A percentile compares a stretch with the other conserved stretches of the same genome.
phyloP scores from a whole-genome alignment of 2,797 vertebrate genomes.

The Channallabes apus region DNA sequence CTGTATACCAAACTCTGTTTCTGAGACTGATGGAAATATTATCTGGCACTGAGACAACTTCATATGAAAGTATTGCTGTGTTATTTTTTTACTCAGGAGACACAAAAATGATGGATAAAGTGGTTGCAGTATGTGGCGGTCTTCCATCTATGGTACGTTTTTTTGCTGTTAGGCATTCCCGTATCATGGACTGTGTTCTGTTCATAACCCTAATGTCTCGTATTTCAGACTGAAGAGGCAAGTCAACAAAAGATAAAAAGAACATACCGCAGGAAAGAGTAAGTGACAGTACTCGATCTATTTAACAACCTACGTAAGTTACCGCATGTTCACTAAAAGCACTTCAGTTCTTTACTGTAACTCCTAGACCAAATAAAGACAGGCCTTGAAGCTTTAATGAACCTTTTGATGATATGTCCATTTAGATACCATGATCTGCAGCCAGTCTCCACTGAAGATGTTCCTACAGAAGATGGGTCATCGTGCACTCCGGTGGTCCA shows the following conservation, averaged over 20 bases:
- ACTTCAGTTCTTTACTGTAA: neutral
- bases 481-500: conserved; percentile 59
- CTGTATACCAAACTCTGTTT: neutral
- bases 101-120: conserved; percentile 4
- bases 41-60: neutral
- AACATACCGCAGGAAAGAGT: conserved; percentile 69
- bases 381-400: neutral
- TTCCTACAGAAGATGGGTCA: conserved; percentile 52
- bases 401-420: neutral
- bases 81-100: conserved; percentile 15
- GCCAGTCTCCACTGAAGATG: conserved; percentile 60
- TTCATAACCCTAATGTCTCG: conserved; percentile 45
- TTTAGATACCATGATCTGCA: conserved; percentile 71
- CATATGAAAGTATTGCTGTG: neutral
- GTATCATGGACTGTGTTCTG: neutral
- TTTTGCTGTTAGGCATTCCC: neutral
- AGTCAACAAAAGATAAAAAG: conserved; percentile 67
- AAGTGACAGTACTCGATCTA: conserved; percentile 28
- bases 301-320: neutral
- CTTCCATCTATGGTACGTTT: conserved; percentile 8
- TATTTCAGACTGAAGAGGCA: conserved; percentile 65
- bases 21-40: neutral
- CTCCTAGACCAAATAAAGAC: neutral
- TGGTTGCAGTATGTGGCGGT: conserved; percentile 8
- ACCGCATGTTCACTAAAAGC: neutral